Evolutionary conservation across 2,888 invertebrate species (phyloP).

Genomic region (Morinoia aosen): DNA sequence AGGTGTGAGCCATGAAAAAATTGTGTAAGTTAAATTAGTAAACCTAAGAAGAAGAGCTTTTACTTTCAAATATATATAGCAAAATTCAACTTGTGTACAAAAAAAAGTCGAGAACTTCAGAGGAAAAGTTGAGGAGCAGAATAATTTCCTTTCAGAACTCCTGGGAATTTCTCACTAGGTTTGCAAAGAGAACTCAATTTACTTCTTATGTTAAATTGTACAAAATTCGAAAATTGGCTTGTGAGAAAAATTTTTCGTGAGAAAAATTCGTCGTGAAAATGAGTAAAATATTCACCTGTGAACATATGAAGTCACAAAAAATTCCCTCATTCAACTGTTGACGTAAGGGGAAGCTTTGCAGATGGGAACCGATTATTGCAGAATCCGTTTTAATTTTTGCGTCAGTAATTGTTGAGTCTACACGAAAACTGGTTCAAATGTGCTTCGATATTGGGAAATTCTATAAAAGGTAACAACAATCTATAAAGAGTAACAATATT

Average conservation of each 20-base stretch:
- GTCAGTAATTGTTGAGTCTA: too few species aligned
- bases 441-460: too few species aligned
- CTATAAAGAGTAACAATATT: too few species aligned
- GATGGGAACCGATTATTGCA: background rate
- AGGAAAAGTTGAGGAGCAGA: background rate
- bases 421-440: too few species aligned
- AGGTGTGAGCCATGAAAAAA: background rate
- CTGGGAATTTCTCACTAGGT: background rate
- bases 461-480: too few species aligned
- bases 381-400: background rate
- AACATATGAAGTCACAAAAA: background rate
- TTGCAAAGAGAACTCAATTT: background rate
- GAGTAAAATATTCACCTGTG: background rate
- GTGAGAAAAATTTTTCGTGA: background rate
- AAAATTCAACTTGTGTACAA: background rate
- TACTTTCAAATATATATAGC: background rate
- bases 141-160: background rate
- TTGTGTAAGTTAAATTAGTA: background rate
- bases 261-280: background rate
- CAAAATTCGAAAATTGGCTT: background rate
- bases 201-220: background rate
- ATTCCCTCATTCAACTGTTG: background rate
- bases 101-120: background rate
- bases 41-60: background rate
- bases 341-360: background rate